phyloP scores from a whole-genome alignment of 2,888 invertebrate genomes.

The Tridacna crocea region DNA sequence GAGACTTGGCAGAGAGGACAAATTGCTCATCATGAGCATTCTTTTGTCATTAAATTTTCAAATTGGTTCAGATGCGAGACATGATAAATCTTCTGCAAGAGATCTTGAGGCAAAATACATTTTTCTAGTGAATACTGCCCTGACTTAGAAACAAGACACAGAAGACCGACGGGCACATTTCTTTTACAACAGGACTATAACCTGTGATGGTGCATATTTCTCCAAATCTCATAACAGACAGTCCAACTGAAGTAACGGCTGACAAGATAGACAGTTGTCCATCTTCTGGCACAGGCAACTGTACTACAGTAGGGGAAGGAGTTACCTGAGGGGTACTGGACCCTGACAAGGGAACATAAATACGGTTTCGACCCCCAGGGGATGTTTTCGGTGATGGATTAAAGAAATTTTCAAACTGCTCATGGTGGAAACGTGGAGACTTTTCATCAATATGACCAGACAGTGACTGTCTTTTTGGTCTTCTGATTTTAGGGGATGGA shows the following conservation, averaged over 20 bases:
- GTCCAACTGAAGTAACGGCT: constrained; percentile 27
- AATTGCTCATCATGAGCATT: too few species aligned
- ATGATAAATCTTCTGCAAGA: too few species aligned
- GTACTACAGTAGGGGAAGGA: background rate
- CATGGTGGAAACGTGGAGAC: background rate
- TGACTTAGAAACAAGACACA: constrained; percentile 15
- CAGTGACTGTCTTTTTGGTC: background rate
- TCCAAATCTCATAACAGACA: constrained; percentile 23
- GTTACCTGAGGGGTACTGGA: background rate
- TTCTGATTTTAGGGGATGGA: background rate
- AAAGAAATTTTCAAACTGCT: constrained; percentile 23
- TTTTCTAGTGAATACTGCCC: background rate
- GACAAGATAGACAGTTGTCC: constrained; percentile 23
- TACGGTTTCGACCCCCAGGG: constrained; percentile 13
- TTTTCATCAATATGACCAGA: background rate
- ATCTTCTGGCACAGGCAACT: background rate
- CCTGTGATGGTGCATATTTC: constrained; percentile 33
- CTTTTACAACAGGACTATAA: constrained; percentile 37
- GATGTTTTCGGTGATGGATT: constrained; percentile 18
- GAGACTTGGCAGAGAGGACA: too few species aligned
- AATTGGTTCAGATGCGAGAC: too few species aligned
- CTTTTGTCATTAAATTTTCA: too few species aligned
- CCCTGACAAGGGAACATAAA: constrained; percentile 12
- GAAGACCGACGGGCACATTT: constrained; percentile 22
- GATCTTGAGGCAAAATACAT: too few species aligned